Evolutionary conservation across 2,888 invertebrate genomes (phyloP).

Genomic region (Zygaena filipendulae): DNA sequence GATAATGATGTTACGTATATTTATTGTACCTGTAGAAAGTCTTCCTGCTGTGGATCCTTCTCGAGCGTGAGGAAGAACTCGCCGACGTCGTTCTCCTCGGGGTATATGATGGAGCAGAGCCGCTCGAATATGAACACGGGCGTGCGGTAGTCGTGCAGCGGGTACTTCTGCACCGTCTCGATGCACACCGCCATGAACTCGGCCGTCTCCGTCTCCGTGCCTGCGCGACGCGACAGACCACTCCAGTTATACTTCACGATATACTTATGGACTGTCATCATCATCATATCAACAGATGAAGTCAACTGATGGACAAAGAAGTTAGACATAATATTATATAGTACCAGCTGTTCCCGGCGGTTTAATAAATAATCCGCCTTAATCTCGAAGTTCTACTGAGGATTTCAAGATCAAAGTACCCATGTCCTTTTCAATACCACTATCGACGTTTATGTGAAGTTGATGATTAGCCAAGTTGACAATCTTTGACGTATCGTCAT

Average conservation of each 20-base stretch:
- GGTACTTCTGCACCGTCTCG: slow-evolving; percentile 92
- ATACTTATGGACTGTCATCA: not conserved
- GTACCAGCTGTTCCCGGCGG: not conserved
- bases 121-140: slow-evolving; percentile 98
- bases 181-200: slow-evolving; percentile 98
- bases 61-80: slow-evolving; percentile 97
- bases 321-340: slow-evolving; percentile 5
- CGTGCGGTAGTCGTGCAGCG: slow-evolving; percentile 91
- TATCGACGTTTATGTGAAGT: too few species aligned
- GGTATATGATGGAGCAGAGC: slow-evolving; percentile 96
- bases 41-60: slow-evolving; percentile 99
- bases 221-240: too few species aligned
- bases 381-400: too few species aligned
- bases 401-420: too few species aligned
- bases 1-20: too few species aligned
- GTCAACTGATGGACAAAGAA: too few species aligned
- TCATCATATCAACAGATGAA: too few species aligned
- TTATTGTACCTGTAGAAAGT: slow-evolving; percentile 87
- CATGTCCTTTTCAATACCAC: too few species aligned
- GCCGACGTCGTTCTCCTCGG: slow-evolving; percentile 96
- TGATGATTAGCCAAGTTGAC: too few species aligned
- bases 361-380: too few species aligned
- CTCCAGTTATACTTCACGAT: too few species aligned
- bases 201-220: slow-evolving; percentile 94
- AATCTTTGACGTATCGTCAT: too few species aligned